Base-by-base conservation (phyloP, 2,113 vertebrate species). In the Poeciliopsis prolifica region DNA sequence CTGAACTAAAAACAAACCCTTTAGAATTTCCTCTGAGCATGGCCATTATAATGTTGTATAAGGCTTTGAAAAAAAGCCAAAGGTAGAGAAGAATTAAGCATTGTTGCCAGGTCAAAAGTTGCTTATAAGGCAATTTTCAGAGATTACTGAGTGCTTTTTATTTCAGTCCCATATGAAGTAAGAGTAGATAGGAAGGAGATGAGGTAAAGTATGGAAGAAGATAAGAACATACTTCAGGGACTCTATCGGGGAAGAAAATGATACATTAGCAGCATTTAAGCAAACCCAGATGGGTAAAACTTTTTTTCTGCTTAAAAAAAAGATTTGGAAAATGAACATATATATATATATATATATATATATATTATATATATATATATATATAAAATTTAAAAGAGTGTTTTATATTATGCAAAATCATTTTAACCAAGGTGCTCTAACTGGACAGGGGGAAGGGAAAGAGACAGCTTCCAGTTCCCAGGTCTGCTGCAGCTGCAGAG, bases 1-100 rank as follows among this genome's bases (percentile, higher is more conserved):
- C 92, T 87, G 82, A 90, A 91, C 89, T 81, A 64, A 92, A 87
- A 92, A 84, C 90, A 92, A 90, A 89, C 87, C 78, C 77, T 72
- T 87, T 85, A 84, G 92, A 88, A 86, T 74, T 80, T 89, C 78
- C 74, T 78, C 73, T 68, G 83, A 74, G 35, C 48, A 5, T 44
- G 40, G 75, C 88, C 77, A 88, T 93, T 91, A 90, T 66, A 68
- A 71, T 65, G 78, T 78, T 88, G 83, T 84, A 80, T 83, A 89
- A 89, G 70, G 44, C 62, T 84, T 72, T 72, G 71, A 86, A 75
- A 88, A 62, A 69, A 69, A 78, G 74, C 85, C 80, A 91, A 74
- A 26, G 15, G 65, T 82, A 72, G 65, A 81, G 82, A 17, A 48
- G 74, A 87, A 80, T 75, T 75, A 75, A 72, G 69, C 74, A 61